phyloP scores from a whole-genome alignment of 2,888 invertebrate species.

The Orthonychiurus folsomi region DNA sequence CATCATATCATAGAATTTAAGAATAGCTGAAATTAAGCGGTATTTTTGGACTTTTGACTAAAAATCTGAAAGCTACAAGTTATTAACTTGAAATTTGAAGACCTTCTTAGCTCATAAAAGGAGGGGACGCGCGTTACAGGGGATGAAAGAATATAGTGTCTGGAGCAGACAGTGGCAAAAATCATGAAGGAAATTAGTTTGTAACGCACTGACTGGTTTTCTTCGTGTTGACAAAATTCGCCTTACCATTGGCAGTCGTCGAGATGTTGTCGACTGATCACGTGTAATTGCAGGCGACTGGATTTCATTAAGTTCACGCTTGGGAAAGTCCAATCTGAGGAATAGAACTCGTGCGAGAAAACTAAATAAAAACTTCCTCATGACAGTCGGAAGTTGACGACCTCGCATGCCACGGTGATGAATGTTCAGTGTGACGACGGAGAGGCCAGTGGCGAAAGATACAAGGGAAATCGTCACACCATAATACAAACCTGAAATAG shows the following conservation, averaged over 20 bases:
- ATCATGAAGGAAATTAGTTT: no score
- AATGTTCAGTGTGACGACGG: constrained; percentile 47
- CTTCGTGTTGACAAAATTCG: no score
- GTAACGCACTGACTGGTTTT: no score
- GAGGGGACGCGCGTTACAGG: neutral
- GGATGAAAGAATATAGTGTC: neutral
- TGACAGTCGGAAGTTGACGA: constrained; percentile 44
- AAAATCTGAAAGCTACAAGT: no score
- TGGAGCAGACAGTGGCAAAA: no score
- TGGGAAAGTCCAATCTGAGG: constrained; percentile 41
- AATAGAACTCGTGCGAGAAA: constrained; percentile 44
- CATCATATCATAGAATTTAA: no score
- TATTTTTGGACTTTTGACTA: no score
- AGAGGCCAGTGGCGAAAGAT: constrained; percentile 43
- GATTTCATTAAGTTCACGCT: constrained; percentile 16
- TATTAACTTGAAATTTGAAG: no score
- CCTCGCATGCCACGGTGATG: constrained; percentile 49
- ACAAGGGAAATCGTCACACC: constrained; percentile 50
- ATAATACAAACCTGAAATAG: constrained; percentile 50
- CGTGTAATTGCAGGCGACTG: neutral
- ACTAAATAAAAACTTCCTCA: constrained; percentile 46
- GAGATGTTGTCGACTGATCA: neutral
- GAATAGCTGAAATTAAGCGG: no score
- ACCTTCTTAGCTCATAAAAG: no score
- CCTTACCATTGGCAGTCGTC: constrained; percentile 12